A percentile compares a stretch with the other conserved stretches of the same genome.
These are phyloP conservation scores for Artibeus lituratus DNA, from an alignment of 2,797 vertebrate species.

Conservation along the genomic window DNA sequence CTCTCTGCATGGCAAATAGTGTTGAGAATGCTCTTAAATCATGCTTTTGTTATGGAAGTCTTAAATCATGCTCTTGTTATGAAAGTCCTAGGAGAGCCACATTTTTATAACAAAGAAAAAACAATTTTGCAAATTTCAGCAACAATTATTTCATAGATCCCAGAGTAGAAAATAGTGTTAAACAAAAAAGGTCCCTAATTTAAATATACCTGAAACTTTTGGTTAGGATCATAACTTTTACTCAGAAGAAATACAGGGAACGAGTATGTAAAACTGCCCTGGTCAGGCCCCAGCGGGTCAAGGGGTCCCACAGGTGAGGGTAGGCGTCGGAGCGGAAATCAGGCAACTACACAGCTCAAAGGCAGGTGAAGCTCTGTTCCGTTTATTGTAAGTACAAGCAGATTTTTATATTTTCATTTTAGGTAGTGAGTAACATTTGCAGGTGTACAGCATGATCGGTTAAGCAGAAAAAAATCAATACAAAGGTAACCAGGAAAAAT, in stretches of 20 bases:
- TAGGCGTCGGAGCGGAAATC: no score
- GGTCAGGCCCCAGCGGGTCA: no score
- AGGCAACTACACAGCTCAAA: no score
- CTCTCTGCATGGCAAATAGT: neutral
- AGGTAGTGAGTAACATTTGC: no score
- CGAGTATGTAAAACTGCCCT: neutral
- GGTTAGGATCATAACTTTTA: neutral
- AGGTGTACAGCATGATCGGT: no score
- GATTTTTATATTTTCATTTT: no score
- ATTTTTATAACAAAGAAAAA: conserved; percentile 59
- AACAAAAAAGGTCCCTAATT: conserved; percentile 35
- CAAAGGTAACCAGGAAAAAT: no score
- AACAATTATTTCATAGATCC: conserved; percentile 46
- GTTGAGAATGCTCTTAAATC: conserved; percentile 48
- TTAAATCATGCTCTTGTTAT: conserved; percentile 66
- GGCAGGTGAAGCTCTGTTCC: no score
- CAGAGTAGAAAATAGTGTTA: conserved; percentile 11
- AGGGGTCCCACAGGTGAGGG: no score
- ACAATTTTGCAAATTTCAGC: conserved; percentile 45
- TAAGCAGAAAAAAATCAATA: no score
- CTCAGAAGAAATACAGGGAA: neutral
- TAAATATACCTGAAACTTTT: conserved; percentile 49
- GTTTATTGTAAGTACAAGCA: no score
- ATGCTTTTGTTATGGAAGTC: conserved; percentile 65
- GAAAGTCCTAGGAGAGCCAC: conserved; percentile 64